Conservation (phyloP, 1,140 invertebrate genomes). For the Heliconius melpomene region DNA sequence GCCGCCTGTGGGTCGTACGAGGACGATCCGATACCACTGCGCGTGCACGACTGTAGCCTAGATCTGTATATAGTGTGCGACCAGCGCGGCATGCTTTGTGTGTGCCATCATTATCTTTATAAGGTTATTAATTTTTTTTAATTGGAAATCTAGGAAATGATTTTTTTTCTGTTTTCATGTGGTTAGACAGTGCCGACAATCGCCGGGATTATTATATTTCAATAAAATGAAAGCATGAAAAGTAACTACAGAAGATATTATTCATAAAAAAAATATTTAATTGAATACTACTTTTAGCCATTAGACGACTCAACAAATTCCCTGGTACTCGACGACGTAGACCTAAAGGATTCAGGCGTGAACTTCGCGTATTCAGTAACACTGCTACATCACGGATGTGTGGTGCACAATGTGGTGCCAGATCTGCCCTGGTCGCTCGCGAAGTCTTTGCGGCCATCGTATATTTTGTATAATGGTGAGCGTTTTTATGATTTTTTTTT, state of each 20-base stretch:
- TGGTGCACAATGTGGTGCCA: conserved; percentile 90
- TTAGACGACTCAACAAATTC: conserved; percentile 80
- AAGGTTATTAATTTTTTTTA: conserved; percentile 76
- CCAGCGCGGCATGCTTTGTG: conserved; percentile 87
- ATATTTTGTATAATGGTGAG: conserved; percentile 85
- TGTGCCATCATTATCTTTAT: conserved; percentile 93
- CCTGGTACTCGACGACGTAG: conserved; percentile 74
- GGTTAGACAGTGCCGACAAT: too few relatives aligned
- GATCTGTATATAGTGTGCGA: conserved; percentile 89
- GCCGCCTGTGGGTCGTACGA: conserved; percentile 86
- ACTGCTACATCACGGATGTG: conserved; percentile 89
- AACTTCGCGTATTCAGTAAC: conserved; percentile 92
- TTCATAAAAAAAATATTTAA: background rate
- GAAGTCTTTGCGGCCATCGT: conserved; percentile 87
- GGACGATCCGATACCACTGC: conserved; percentile 88
- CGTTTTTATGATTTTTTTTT: too few relatives aligned
- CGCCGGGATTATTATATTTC: too few relatives aligned
- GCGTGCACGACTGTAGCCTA: conserved; percentile 90
- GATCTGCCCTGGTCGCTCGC: conserved; percentile 89
- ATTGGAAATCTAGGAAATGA: too few relatives aligned
- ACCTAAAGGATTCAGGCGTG: conserved; percentile 84
- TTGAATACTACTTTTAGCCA: conserved; percentile 73
- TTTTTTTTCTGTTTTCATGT: too few relatives aligned
- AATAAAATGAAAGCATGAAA: too few relatives aligned
- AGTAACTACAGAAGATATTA: background rate